phyloP scores from a whole-genome alignment of 2,113 vertebrate genomes.

The Peromyscus maniculatus region DNA sequence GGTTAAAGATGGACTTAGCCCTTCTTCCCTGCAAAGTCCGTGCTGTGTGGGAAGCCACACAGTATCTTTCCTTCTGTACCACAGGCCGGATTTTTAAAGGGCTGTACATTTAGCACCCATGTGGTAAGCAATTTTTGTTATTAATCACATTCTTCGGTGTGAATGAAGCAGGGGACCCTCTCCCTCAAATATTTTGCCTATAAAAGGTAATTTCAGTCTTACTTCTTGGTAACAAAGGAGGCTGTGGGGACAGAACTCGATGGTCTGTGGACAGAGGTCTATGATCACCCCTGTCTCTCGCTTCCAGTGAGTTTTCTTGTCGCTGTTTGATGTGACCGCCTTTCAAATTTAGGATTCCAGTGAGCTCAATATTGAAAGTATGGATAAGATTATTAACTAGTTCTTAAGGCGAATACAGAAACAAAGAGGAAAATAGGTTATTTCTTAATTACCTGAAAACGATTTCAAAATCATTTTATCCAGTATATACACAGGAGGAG shows the following conservation, averaged over 20 bases:
- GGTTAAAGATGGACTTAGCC: conserved; percentile 50
- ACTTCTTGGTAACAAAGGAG: neutral
- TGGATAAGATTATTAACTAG: neutral
- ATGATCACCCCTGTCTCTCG: neutral
- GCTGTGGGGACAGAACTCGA: neutral
- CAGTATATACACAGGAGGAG: neutral
- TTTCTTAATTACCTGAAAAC: neutral
- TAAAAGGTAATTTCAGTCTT: neutral
- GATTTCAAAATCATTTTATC: conserved; percentile 29
- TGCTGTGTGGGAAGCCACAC: neutral
- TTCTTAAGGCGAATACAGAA: conserved; percentile 7
- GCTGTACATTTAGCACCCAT: neutral
- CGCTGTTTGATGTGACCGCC: neutral
- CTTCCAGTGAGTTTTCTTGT: neutral
- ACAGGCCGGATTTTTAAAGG: neutral
- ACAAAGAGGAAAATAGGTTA: neutral
- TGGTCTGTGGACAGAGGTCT: neutral
- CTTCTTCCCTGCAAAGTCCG: neutral
- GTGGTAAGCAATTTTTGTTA: conserved; percentile 1
- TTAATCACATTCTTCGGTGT: conserved; percentile 18
- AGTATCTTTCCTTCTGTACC: neutral
- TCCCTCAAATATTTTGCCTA: neutral
- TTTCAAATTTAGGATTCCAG: neutral
- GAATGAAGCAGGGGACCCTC: neutral
- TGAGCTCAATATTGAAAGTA: conserved; percentile 36